Evolutionary conservation across 1,140 invertebrate species (phyloP).

Genomic region (Hirudo medicinalis): DNA sequence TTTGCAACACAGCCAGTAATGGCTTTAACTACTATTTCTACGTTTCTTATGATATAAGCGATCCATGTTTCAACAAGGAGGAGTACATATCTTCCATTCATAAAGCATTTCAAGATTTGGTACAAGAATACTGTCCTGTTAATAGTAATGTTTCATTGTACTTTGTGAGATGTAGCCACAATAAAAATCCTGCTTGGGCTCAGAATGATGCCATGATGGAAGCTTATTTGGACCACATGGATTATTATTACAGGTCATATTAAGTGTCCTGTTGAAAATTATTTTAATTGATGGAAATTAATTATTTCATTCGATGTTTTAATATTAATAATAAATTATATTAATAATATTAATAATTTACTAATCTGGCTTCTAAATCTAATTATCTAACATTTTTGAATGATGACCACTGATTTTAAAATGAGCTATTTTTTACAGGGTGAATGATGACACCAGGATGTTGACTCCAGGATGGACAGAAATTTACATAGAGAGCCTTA

Average conservation of each 20-base stretch:
- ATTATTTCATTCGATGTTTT: background rate
- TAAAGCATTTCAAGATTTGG: constrained; percentile 13
- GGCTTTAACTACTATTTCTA: constrained; percentile 23
- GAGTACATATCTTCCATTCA: constrained; percentile 13
- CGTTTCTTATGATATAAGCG: constrained; percentile 17
- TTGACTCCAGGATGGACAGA: constrained; percentile 20
- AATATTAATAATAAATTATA: background rate
- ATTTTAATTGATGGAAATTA: too few relatives aligned
- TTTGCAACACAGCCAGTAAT: constrained; percentile 18
- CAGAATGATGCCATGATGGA: constrained; percentile 23
- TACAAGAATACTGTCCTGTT: background rate
- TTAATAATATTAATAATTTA: background rate
- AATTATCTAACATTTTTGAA: too few relatives aligned
- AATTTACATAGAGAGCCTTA: constrained; percentile 13
- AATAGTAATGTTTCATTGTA: constrained; percentile 5
- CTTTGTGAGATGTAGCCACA: constrained; percentile 19
- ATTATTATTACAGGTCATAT: constrained; percentile 19
- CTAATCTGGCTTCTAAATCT: too few relatives aligned
- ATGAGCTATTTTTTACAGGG: background rate
- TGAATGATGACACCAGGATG: constrained; percentile 20
- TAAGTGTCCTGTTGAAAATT: background rate
- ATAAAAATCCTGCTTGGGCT: constrained; percentile 20
- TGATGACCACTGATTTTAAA: too few relatives aligned
- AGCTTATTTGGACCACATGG: constrained; percentile 19
- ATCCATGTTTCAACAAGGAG: constrained; percentile 12